A percentile compares a stretch with the other conserved stretches of the same genome.
These are phyloP conservation scores for Hetaerina americana DNA, from an alignment of 1,140 invertebrate species.

Conservation along the genomic window DNA sequence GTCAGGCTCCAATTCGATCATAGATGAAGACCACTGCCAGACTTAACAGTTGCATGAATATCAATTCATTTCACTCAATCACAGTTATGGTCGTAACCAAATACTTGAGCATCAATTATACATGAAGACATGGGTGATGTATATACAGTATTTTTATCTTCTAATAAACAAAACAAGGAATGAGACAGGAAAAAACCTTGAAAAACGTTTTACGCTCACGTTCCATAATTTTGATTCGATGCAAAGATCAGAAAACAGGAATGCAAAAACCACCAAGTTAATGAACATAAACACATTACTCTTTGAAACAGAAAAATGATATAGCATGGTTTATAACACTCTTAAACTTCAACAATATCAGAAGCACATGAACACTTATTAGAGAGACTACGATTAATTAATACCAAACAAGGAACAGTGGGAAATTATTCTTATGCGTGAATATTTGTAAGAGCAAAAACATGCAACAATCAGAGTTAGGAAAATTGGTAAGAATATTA, in stretches of 20 bases:
- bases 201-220: too few relatives aligned
- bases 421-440: background rate
- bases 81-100: background rate
- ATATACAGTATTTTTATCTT: background rate
- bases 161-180: background rate
- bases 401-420: background rate
- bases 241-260: background rate
- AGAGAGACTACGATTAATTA: background rate
- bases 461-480: background rate
- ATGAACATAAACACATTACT: background rate
- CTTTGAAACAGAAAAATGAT: background rate
- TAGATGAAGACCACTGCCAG: background rate
- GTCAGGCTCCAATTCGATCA: background rate
- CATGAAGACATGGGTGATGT: background rate
- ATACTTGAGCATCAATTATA: background rate
- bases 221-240: background rate
- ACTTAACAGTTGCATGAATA: background rate
- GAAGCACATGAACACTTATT: background rate
- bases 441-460: background rate
- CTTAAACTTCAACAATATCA: background rate
- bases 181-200: background rate
- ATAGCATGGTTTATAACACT: background rate
- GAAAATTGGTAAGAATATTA: background rate
- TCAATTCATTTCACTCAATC: background rate
- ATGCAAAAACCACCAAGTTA: background rate